phyloP scores from a whole-genome alignment of 2,888 invertebrate species.

The Stictocephala bisonia region DNA sequence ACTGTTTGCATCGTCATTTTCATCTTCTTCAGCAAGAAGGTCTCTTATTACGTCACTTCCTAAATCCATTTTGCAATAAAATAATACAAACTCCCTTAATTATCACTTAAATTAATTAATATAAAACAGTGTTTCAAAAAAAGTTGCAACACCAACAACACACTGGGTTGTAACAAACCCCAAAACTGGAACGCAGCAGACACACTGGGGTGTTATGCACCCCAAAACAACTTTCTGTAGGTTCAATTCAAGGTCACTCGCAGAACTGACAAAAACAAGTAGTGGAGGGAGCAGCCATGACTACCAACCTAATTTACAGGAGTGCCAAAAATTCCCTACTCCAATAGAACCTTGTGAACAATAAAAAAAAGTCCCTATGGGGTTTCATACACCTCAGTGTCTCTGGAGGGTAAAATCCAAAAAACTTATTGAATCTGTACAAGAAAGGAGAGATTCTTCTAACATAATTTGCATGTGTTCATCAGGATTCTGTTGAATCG shows the following conservation, averaged over 20 bases:
- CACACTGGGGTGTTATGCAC: background rate
- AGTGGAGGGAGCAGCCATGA: slow-evolving; percentile 7
- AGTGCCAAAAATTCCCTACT: background rate
- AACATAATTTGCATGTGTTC: too few species aligned
- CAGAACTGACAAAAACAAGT: slow-evolving; percentile 20
- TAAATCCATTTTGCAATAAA: too few species aligned
- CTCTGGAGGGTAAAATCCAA: slow-evolving; percentile 11
- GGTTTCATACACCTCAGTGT: slow-evolving; percentile 31
- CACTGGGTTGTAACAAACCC: slow-evolving; percentile 20
- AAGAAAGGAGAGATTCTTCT: too few species aligned
- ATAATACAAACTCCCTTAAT: too few species aligned
- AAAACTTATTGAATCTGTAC: too few species aligned
- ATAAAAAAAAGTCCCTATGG: background rate
- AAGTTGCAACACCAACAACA: slow-evolving; percentile 17
- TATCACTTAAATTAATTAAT: too few species aligned
- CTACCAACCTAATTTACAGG: slow-evolving; percentile 31
- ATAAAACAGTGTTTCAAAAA: too few species aligned
- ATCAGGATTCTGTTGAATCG: too few species aligned
- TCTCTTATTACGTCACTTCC: slow-evolving; percentile 16
- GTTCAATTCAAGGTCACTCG: background rate
- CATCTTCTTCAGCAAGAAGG: slow-evolving; percentile 21
- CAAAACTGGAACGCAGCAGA: slow-evolving; percentile 17
- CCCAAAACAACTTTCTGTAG: too few species aligned
- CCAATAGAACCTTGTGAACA: background rate
- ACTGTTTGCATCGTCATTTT: slow-evolving; percentile 2